Evolutionary conservation across 2,888 invertebrate genomes (phyloP).

Genomic region (Sphaerophoria taeniata): DNA sequence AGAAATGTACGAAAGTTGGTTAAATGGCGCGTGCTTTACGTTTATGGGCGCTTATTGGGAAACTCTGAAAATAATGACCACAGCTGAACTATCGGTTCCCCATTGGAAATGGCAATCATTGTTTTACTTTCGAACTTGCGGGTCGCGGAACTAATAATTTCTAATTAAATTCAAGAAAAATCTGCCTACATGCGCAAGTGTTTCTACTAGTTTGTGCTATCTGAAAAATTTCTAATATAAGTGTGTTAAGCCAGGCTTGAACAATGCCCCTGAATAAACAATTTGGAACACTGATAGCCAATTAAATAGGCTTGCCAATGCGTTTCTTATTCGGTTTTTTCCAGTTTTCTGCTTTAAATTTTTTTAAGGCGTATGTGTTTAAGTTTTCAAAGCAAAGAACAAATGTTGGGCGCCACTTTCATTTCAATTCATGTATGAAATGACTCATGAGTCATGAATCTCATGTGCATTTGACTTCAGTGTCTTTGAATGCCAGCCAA

Average conservation of each 20-base stretch:
- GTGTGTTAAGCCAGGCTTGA: background rate
- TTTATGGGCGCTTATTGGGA: background rate
- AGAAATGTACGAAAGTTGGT: background rate
- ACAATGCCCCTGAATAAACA: background rate
- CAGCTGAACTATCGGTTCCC: constrained; percentile 43
- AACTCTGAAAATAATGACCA: constrained; percentile 11
- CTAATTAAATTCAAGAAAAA: constrained; percentile 72
- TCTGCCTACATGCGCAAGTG: constrained; percentile 56
- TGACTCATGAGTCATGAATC: too few species aligned
- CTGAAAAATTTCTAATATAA: background rate
- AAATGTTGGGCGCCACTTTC: too few species aligned
- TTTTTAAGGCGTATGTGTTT: background rate
- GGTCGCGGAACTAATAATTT: constrained; percentile 71
- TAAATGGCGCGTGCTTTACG: constrained; percentile 37
- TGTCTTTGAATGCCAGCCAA: too few species aligned
- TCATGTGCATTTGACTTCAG: too few species aligned
- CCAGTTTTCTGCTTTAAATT: constrained; percentile 19
- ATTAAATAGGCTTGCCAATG: constrained; percentile 42
- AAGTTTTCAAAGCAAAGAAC: too few species aligned
- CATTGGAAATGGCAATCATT: constrained; percentile 66
- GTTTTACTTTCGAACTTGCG: constrained; percentile 72
- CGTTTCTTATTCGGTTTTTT: constrained; percentile 59
- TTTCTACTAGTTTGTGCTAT: constrained; percentile 27
- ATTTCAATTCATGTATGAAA: too few species aligned
- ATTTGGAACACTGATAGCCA: too few species aligned